A percentile compares a stretch with the other conserved stretches of the same genome.
phyloP scores from a whole-genome alignment of 2,113 vertebrate species.

The Mesocricetus auratus region DNA sequence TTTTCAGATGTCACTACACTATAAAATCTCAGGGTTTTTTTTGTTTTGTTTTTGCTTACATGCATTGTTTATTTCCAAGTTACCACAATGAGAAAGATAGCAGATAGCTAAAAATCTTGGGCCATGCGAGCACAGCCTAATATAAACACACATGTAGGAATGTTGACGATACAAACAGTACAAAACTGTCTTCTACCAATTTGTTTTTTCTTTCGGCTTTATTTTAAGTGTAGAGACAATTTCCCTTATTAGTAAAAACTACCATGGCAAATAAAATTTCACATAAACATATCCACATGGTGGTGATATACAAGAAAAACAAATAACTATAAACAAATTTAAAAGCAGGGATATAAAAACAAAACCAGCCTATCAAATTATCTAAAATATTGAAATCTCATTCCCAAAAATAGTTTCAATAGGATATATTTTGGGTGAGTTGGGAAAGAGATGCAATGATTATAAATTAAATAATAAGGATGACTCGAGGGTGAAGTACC shows the following conservation, averaged over 20 bases:
- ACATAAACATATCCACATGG: background rate
- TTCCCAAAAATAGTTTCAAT: background rate
- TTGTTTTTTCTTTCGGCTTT: background rate
- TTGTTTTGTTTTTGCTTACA: background rate
- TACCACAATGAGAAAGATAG: background rate
- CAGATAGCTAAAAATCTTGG: background rate
- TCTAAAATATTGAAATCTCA: too few species aligned
- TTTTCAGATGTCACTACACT: background rate
- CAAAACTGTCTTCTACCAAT: background rate
- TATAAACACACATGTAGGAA: background rate
- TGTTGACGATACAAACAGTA: background rate
- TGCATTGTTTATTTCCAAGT: background rate
- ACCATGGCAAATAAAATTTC: background rate
- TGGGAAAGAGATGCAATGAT: background rate
- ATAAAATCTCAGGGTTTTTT: too few species aligned
- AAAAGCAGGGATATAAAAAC: background rate
- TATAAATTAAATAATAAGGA: background rate
- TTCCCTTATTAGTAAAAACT: background rate
- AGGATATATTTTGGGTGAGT: background rate
- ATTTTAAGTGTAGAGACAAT: constrained; percentile 4
- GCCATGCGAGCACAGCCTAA: background rate
- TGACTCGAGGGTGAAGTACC: background rate
- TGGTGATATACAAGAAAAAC: background rate
- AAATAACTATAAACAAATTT: background rate
- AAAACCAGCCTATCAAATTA: constrained; percentile 48